Conservation (phyloP, 35 echinoderm and acorn worm species). For the Chiridota heheva region DNA sequence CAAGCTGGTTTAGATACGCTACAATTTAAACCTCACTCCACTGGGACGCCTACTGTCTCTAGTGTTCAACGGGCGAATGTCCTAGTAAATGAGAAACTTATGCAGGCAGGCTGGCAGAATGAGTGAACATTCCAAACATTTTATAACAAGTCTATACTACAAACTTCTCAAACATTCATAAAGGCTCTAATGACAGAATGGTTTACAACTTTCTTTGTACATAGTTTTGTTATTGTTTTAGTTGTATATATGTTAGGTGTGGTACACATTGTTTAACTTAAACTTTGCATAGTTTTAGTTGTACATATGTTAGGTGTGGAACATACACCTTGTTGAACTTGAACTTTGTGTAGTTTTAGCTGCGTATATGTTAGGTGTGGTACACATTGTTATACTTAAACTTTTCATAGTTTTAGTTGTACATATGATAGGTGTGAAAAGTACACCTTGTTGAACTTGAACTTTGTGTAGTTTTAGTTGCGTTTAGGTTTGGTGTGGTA, state of each 20-base stretch:
- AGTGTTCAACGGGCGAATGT: slow-evolving; percentile 18
- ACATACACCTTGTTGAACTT: neutral
- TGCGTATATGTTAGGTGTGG: neutral
- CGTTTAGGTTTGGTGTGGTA: neutral
- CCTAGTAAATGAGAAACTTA: slow-evolving; percentile 42
- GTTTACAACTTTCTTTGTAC: neutral
- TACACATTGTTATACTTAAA: neutral
- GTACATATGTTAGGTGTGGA: neutral
- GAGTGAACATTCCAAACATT: slow-evolving; percentile 58
- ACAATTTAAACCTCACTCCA: slow-evolving; percentile 64
- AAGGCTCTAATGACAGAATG: too few relatives aligned
- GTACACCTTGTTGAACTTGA: slow-evolving; percentile 14
- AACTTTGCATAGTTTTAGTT: neutral
- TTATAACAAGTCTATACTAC: slow-evolving; percentile 52
- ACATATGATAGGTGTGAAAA: neutral
- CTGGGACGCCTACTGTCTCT: slow-evolving; percentile 50
- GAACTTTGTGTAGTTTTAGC: neutral
- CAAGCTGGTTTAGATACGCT: slow-evolving; percentile 42
- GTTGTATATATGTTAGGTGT: neutral
- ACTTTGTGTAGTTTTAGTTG: slow-evolving; percentile 1
- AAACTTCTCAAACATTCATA: too few relatives aligned
- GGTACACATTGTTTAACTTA: neutral
- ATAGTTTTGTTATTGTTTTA: neutral
- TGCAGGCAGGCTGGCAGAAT: slow-evolving; percentile 50
- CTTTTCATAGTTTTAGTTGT: neutral